Percentiles rank a stretch among this genome's conserved stretches.
Evolutionary conservation across 2,797 vertebrate species (phyloP).

Genomic region (Mus spretus): DNA sequence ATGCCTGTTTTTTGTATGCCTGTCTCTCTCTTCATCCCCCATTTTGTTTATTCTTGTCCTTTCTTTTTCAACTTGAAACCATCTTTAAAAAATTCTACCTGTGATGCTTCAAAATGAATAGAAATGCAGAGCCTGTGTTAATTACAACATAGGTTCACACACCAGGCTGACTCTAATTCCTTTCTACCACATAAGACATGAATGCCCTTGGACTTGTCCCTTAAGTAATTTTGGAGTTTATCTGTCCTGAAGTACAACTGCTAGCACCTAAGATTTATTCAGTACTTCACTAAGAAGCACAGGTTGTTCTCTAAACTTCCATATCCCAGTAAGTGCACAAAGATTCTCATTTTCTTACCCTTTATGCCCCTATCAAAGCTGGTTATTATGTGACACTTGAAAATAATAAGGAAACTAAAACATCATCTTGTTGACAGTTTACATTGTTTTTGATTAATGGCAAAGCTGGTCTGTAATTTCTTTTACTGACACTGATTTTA

Average conservation of each 20-base stretch:
- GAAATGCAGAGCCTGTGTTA: not conserved
- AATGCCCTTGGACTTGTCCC: not conserved
- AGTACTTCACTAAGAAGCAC: not conserved
- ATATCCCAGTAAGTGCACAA: not conserved
- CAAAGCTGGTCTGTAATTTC: not conserved
- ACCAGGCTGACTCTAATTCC: not conserved
- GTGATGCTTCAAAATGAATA: not conserved
- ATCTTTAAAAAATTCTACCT: not conserved
- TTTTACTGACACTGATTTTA: conserved; percentile 36
- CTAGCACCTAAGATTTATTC: not conserved
- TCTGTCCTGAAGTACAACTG: not conserved
- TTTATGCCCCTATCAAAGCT: not conserved
- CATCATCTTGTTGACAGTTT: not conserved
- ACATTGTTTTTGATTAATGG: not conserved
- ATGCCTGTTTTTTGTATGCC: not conserved
- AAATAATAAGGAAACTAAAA: not conserved
- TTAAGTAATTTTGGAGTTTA: not conserved
- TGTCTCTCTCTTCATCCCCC: not conserved
- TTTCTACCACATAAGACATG: not conserved
- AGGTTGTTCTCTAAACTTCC: not conserved
- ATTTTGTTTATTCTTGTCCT: not conserved
- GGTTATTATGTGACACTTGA: not conserved
- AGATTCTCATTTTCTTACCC: not conserved
- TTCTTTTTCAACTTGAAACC: not conserved
- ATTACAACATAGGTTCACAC: not conserved